phyloP scores from a whole-genome alignment of 2,797 vertebrate genomes.

The Pangasius mekongensis region DNA sequence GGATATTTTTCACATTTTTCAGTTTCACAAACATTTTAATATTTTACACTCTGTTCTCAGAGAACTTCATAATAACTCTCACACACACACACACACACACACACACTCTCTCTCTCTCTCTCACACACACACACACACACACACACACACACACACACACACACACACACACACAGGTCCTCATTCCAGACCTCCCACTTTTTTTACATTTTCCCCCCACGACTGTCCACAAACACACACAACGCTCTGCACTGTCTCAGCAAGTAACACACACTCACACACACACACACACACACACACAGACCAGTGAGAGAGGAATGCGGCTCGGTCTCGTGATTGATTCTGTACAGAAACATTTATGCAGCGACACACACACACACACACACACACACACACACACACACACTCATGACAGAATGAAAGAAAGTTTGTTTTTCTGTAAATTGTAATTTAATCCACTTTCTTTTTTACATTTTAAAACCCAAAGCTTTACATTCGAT shows the following conservation, averaged over 20 bases:
- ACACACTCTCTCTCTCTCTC: background rate
- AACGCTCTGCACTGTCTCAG: constrained; percentile 10
- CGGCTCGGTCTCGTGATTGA: background rate
- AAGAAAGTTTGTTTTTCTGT: background rate
- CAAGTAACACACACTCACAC: background rate
- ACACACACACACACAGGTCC: background rate
- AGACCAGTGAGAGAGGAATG: background rate
- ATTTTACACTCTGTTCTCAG: background rate
- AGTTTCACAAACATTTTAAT: background rate
- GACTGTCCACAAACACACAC: constrained; percentile 6
- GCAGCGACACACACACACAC: background rate
- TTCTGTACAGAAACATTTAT: constrained; percentile 9
- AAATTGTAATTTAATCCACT: background rate
- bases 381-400: constrained; percentile 4
- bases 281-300: background rate
- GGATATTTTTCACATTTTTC: background rate
- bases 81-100: constrained; percentile 7
- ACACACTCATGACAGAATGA: background rate
- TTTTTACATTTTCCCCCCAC: background rate
- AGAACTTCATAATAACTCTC: background rate
- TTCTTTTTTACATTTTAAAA: too few relatives aligned
- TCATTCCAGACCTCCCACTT: constrained; percentile 30
- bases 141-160: background rate
- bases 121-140: background rate
- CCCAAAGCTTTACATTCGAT: too few relatives aligned